Percentiles rank a stretch among this genome's conserved stretches.
phyloP scores from a whole-genome alignment of 2,113 vertebrate genomes.

The Gadus chalcogrammus region DNA sequence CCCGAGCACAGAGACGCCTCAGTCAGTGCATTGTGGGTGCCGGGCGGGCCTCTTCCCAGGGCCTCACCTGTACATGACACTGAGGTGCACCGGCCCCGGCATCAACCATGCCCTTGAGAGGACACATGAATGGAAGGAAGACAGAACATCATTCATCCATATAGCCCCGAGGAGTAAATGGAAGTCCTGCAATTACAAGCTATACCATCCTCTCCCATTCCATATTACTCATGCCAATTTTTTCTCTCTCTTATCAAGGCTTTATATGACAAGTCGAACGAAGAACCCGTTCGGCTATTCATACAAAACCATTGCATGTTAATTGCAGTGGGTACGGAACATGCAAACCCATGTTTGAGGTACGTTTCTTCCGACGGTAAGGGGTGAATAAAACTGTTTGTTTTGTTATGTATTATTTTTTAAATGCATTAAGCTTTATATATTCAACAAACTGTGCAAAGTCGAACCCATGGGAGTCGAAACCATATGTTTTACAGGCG shows the following conservation, averaged over 20 bases:
- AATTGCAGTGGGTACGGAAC: not conserved
- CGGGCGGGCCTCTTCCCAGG: constrained; percentile 84
- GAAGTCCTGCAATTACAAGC: too few species aligned
- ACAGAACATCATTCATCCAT: constrained; percentile 29
- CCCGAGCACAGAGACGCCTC: constrained; percentile 65
- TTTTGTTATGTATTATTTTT: too few species aligned
- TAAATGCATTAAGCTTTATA: too few species aligned
- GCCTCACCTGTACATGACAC: constrained; percentile 56
- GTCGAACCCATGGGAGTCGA: not conserved
- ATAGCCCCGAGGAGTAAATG: not conserved
- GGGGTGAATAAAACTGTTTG: too few species aligned
- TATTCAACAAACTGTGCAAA: too few species aligned
- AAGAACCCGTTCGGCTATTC: not conserved
- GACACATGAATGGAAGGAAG: constrained; percentile 25
- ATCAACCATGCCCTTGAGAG: constrained; percentile 33
- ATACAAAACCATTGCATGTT: not conserved
- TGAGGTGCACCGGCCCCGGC: constrained; percentile 46
- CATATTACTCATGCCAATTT: too few species aligned
- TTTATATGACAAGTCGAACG: not conserved
- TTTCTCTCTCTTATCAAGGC: too few species aligned
- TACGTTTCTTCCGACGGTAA: too few species aligned
- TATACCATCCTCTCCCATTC: too few species aligned
- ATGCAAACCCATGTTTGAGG: not conserved
- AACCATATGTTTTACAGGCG: not conserved
- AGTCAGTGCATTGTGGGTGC: constrained; percentile 84